Conservation (phyloP, 2,888 invertebrate genomes). For the Micoletzkya japonica region DNA sequence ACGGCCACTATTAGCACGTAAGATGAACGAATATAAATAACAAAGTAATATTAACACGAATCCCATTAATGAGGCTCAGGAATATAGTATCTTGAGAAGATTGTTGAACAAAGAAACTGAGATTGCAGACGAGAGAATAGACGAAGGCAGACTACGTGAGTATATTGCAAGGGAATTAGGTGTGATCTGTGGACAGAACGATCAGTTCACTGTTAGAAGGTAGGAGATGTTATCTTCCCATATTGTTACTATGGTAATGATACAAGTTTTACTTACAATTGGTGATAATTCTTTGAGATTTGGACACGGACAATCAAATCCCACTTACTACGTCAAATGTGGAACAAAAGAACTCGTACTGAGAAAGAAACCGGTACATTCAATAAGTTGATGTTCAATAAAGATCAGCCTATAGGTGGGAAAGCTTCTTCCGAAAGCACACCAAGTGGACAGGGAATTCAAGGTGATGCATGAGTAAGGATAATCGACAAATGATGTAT, state of each 20-base stretch:
- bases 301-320: slow-evolving; percentile 67
- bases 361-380: slow-evolving; percentile 66
- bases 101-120: neutral
- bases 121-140: slow-evolving; percentile 10
- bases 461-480: slow-evolving; percentile 48
- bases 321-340: slow-evolving; percentile 66
- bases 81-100: neutral
- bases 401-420: slow-evolving; percentile 64
- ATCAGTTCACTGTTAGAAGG: slow-evolving; percentile 18
- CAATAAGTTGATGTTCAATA: neutral
- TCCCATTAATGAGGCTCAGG: neutral
- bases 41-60: too few species aligned
- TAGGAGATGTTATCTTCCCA: neutral
- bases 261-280: neutral
- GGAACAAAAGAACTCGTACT: slow-evolving; percentile 65
- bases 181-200: neutral
- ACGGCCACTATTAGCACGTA: slow-evolving; percentile 21
- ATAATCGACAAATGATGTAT: slow-evolving; percentile 35
- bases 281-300: slow-evolving; percentile 35
- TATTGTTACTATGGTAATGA: neutral
- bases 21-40: neutral
- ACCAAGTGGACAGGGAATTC: slow-evolving; percentile 67
- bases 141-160: slow-evolving; percentile 11
- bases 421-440: slow-evolving; percentile 66
- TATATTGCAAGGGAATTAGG: slow-evolving; percentile 26